phyloP scores from a whole-genome alignment of 1,140 invertebrate genomes.

The Drosophila orena region DNA sequence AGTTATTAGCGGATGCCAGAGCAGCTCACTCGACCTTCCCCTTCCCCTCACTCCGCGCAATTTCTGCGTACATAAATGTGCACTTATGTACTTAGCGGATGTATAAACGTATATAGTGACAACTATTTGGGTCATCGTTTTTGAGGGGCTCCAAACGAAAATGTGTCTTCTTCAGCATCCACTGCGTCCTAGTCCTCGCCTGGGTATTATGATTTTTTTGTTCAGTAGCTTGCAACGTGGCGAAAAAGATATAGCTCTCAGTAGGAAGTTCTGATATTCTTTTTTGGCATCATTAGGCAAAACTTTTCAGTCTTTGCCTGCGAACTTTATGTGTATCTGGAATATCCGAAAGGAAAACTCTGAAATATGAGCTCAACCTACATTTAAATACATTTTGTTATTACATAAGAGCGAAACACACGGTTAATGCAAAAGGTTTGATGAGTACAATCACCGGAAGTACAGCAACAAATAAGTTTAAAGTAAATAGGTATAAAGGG shows the following conservation, averaged over 20 bases:
- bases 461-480: too few relatives aligned
- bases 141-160: slow-evolving; percentile 45
- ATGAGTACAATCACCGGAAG: too few relatives aligned
- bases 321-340: background rate
- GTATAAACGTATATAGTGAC: slow-evolving; percentile 29
- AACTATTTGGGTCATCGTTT: slow-evolving; percentile 68
- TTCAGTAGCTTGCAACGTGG: background rate
- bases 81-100: slow-evolving; percentile 37
- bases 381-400: too few relatives aligned
- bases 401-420: too few relatives aligned
- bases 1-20: slow-evolving; percentile 69
- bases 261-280: background rate
- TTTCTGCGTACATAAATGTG: slow-evolving; percentile 32
- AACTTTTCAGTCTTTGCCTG: background rate
- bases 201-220: background rate
- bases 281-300: background rate
- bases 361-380: too few relatives aligned
- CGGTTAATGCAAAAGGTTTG: too few relatives aligned
- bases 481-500: too few relatives aligned
- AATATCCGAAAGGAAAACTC: background rate
- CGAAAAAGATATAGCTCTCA: background rate
- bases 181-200: background rate
- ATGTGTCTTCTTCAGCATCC: slow-evolving; percentile 31
- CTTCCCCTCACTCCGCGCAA: background rate
- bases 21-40: background rate